Evolutionary conservation across 1,140 invertebrate genomes (phyloP), one percentile per base, ranked within the genome.

Genomic region (Leptopilina clavipes): DNA sequence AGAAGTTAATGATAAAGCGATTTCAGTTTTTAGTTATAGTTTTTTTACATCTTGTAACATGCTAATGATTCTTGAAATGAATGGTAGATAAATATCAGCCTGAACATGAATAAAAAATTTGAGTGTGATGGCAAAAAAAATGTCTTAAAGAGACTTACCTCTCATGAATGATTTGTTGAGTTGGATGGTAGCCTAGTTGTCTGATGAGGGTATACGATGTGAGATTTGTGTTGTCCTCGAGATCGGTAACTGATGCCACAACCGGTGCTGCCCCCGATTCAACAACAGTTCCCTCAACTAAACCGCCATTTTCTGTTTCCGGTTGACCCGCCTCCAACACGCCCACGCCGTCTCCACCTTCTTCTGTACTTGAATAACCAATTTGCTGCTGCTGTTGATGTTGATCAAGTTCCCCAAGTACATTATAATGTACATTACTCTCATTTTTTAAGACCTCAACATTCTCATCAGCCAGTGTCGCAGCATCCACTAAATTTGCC

Each of bases 271-370:
- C 74, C 31, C 85, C 84, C 6, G 82, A 76, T 77, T 85, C 84
- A 1, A 72, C 54, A 40, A 48, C 83, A 70, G 76, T 83, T 52
- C 85, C 25, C 76, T 86, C 85, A 6, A 83, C 83, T 70, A 87
- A 79, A 82, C 82, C 87, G 88, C 89, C 89, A 90, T 90, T 90
- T 90, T 90, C 87, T 76, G 88, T 89, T 88, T 89, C 88, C 85
- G 83, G 84, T 73, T 84, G 88, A 80, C 85, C 89, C 88, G 88
- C 89, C 88, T 89, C 87, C 79, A 89, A 86, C 84, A 89, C 88
- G 89, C 89, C 89, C 86, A 89, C 88, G 75, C 70, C 76, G 77
- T 88, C 85, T 84, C 86, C 86, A 75, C 86, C 86, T 81, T 87
- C 86, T 54, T 85, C 86, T 31, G 71, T 79, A 76, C 80, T 80